Percentiles rank a stretch among this genome's conserved stretches.
Evolutionary conservation across 2,888 invertebrate species (phyloP).

Genomic region (Nebria brevicollis): DNA sequence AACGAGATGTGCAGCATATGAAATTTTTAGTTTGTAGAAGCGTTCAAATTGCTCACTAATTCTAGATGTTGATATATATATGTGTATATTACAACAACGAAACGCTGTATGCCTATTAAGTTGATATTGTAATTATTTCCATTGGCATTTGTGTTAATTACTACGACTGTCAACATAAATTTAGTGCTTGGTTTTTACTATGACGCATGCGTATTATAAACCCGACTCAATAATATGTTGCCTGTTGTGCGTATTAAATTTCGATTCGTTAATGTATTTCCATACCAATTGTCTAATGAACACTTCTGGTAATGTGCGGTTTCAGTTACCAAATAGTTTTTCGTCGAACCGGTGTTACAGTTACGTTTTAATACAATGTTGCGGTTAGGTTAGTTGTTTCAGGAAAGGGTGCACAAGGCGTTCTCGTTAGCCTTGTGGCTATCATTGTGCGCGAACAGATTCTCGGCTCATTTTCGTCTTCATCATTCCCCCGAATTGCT

Average conservation of each 20-base stretch:
- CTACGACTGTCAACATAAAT: constrained; percentile 36
- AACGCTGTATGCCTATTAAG: constrained; percentile 26
- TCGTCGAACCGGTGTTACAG: constrained; percentile 17
- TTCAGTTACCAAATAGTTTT: constrained; percentile 26
- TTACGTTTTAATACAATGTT: constrained; percentile 11
- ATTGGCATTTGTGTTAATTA: constrained; percentile 37
- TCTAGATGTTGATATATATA: no score
- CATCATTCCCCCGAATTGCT: constrained; percentile 11
- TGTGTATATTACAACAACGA: not conserved
- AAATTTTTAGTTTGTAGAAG: not conserved
- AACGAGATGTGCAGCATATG: not conserved
- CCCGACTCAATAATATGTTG: not conserved
- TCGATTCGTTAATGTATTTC: not conserved
- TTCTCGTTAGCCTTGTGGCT: constrained; percentile 18
- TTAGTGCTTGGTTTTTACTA: constrained; percentile 24
- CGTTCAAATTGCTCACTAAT: not conserved
- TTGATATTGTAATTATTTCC: constrained; percentile 38
- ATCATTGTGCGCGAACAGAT: no score
- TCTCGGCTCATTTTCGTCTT: no score
- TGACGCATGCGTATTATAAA: constrained; percentile 2
- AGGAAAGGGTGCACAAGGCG: constrained; percentile 9
- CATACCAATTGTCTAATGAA: constrained; percentile 28
- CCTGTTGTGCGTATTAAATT: not conserved
- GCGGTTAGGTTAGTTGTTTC: constrained; percentile 5
- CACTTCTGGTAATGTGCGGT: constrained; percentile 25